phyloP scores from a whole-genome alignment of 2,888 invertebrate genomes.

The Pollenia griseotomentosa region DNA sequence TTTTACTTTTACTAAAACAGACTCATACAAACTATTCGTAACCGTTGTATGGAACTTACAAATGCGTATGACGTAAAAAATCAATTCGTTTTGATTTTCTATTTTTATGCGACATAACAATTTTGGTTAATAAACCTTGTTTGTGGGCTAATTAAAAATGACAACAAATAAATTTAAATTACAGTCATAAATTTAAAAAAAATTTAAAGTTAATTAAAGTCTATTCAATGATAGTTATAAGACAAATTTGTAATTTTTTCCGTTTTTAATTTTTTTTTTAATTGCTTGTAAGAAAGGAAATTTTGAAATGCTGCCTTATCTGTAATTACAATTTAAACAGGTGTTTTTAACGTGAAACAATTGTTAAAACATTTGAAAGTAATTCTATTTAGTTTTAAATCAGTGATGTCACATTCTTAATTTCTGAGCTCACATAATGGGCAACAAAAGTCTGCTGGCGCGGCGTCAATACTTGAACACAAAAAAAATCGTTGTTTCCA shows the following conservation, averaged over 20 bases:
- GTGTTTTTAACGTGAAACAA: neutral
- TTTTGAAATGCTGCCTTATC: no score
- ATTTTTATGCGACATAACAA: neutral
- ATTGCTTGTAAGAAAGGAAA: no score
- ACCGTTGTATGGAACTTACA: constrained; percentile 9
- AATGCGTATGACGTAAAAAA: constrained; percentile 13
- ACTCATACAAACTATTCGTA: no score
- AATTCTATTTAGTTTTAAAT: neutral
- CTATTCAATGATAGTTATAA: neutral
- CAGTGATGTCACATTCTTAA: no score
- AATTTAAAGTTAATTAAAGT: no score
- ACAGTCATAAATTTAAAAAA: no score
- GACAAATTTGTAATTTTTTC: neutral
- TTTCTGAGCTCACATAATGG: no score
- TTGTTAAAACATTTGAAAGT: neutral
- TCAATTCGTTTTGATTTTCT: constrained; percentile 6
- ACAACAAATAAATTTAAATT: neutral
- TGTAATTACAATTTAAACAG: no score
- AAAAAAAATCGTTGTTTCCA: no score
- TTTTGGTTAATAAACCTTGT: neutral
- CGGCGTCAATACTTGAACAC: no score
- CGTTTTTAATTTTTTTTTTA: neutral
- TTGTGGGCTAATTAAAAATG: neutral
- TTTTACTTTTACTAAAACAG: neutral
- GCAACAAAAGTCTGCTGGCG: no score